These are phyloP conservation scores for Asarcornis scutulata DNA, from an alignment of 2,113 vertebrate species.

Conservation along the genomic window DNA sequence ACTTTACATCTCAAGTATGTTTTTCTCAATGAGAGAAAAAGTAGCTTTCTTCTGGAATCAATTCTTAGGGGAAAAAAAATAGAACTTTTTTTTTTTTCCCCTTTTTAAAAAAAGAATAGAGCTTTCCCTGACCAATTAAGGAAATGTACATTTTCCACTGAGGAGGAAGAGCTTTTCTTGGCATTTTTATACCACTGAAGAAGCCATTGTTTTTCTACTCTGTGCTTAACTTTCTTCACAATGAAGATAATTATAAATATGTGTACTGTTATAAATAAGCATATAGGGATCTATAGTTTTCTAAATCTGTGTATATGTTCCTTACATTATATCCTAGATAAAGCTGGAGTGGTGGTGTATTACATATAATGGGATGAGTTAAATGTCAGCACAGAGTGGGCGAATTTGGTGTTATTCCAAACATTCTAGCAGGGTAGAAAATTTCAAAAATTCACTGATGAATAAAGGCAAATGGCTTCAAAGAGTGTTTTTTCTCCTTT, in stretches of 20 bases:
- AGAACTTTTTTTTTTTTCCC: no score
- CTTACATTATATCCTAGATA: conserved; percentile 17
- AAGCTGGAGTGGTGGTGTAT: conserved; percentile 28
- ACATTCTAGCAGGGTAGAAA: background rate
- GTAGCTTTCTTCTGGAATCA: background rate
- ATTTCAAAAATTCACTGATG: background rate
- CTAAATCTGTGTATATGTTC: conserved; percentile 32
- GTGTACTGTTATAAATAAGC: conserved; percentile 4
- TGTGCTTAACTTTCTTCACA: background rate
- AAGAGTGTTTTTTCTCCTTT: background rate
- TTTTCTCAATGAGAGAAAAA: background rate
- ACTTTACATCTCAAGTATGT: background rate
- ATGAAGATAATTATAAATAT: conserved; percentile 37
- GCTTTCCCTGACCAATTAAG: background rate
- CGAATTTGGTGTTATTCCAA: conserved; percentile 54
- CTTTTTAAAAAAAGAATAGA: background rate
- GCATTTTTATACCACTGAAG: background rate
- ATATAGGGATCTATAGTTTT: background rate
- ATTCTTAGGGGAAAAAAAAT: background rate
- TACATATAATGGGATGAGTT: conserved; percentile 30
- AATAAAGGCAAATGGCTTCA: background rate
- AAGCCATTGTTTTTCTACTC: background rate
- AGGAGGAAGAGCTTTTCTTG: background rate
- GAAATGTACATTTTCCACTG: background rate
- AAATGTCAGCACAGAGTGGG: conserved; percentile 68